Evolutionary conservation across 2,888 invertebrate species (phyloP), one percentile per base, ranked within the genome.

Genomic region (Piscicola geometra): DNA sequence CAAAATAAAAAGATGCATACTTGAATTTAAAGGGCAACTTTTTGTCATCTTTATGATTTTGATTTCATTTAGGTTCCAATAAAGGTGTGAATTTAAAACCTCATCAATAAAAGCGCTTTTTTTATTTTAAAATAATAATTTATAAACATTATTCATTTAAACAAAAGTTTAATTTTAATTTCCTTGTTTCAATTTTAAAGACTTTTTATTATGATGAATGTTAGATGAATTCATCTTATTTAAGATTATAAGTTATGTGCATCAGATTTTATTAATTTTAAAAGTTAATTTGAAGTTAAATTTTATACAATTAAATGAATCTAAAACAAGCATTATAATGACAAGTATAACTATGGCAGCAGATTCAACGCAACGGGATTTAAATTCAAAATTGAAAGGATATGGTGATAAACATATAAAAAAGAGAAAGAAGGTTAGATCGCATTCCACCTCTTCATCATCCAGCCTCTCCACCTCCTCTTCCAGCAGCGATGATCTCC

Each of bases 301-400:
- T n/a, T n/a, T n/a, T n/a, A n/a, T n/a, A n/a, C n/a, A n/a, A n/a
- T n/a, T n/a, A n/a, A n/a, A n/a, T n/a, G n/a, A n/a, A n/a, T n/a
- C n/a, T n/a, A n/a, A n/a, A n/a, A n/a, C n/a, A n/a, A 41, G 15
- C 5, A 41, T 9, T 41, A 76, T 21, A 41, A 77, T 76, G 75
- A 74, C 71, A 30, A 77, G 76, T 50, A 41, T 77, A 21, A 41
- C 76, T 21, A 77, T 77, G 77, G 72, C 77, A 1, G 76, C 77
- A 21, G 77, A 76, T 69, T 77, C 76, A 1, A 77, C 77, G 12
- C 77, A 76, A 71, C 28, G 71, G 33, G 76, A 71, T 30, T 35
- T n/a, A 50, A 28, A 60, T 25, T 41, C 41, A 36, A 5, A 36
- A 25, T 30, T 1, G 21, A 64, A 28, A 5, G 30, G 5, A n/a